These are phyloP conservation scores for Amphiprion percula DNA, from an alignment of 2,113 vertebrate species.

Conservation along the genomic window DNA sequence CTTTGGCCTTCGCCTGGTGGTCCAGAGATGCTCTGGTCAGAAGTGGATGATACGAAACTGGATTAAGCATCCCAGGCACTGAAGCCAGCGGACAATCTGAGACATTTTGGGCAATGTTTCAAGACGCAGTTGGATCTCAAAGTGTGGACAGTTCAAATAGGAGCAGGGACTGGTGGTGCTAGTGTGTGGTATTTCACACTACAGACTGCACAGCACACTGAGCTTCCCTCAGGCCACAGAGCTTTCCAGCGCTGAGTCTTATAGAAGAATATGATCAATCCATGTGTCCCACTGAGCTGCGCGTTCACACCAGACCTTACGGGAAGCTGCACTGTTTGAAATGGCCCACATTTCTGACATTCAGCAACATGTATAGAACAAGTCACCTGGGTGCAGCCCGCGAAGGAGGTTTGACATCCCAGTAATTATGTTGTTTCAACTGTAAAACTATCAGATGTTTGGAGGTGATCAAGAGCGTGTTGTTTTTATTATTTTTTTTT, in stretches of 20 bases:
- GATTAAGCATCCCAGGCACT: constrained; percentile 92
- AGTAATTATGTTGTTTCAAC: constrained; percentile 52
- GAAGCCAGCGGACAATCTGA: constrained; percentile 67
- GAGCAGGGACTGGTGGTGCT: constrained; percentile 23
- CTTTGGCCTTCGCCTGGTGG: constrained; percentile 94
- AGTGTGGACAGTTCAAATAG: constrained; percentile 40
- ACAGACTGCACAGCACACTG: constrained; percentile 36
- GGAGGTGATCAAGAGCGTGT: constrained; percentile 1
- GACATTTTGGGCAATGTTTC: constrained; percentile 43
- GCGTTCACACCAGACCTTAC: constrained; percentile 47
- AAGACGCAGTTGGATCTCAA: constrained; percentile 46
- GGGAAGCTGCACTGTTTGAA: constrained; percentile 46
- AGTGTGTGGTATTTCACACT: constrained; percentile 54
- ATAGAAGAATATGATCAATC: constrained; percentile 69
- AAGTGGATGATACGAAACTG: constrained; percentile 99
- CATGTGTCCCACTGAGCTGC: constrained; percentile 40
- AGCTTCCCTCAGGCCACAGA: constrained; percentile 55
- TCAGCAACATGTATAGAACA: constrained; percentile 68
- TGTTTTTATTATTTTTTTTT: constrained; percentile 23
- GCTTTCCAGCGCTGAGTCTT: constrained; percentile 56
- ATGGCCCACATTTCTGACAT: constrained; percentile 55
- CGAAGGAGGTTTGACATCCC: constrained; percentile 25
- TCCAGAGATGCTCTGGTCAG: constrained; percentile 97
- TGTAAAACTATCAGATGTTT: constrained; percentile 53
- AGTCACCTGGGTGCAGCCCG: constrained; percentile 37